phyloP scores from a whole-genome alignment of 2,888 invertebrate species.

The Crocallis elinguaria region DNA sequence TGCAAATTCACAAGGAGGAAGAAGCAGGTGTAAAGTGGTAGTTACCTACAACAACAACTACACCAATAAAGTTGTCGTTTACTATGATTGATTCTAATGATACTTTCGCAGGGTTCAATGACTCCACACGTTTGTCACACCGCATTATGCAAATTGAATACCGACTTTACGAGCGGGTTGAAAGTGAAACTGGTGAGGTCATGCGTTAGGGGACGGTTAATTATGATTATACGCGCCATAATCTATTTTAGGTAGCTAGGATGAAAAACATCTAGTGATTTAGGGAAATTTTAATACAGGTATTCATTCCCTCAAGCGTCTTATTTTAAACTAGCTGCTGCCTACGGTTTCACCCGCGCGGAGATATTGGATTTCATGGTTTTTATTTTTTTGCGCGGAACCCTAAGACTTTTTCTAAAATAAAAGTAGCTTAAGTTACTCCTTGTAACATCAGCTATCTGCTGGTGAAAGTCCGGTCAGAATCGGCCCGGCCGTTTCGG shows the following conservation, averaged over 20 bases:
- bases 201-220: constrained; percentile 56
- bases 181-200: constrained; percentile 57
- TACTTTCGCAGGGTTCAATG: constrained; percentile 7
- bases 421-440: too few relatives aligned
- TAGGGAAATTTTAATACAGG: not conserved
- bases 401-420: too few relatives aligned
- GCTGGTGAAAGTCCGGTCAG: too few relatives aligned
- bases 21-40: too few relatives aligned
- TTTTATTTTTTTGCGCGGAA: too few relatives aligned
- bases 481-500: too few relatives aligned
- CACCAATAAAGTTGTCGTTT: not conserved
- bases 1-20: too few relatives aligned
- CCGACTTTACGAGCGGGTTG: constrained; percentile 58
- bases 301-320: not conserved
- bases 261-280: not conserved
- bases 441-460: too few relatives aligned
- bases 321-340: too few relatives aligned
- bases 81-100: not conserved
- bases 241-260: not conserved
- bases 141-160: constrained; percentile 69
- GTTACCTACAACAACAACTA: too few relatives aligned
- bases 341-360: too few relatives aligned
- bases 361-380: too few relatives aligned
- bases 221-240: constrained; percentile 46
- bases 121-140: constrained; percentile 47